Percentiles rank a stretch among this genome's conserved stretches.
Conservation (phyloP, 2,888 invertebrate genomes). For the Hyalella azteca region DNA sequence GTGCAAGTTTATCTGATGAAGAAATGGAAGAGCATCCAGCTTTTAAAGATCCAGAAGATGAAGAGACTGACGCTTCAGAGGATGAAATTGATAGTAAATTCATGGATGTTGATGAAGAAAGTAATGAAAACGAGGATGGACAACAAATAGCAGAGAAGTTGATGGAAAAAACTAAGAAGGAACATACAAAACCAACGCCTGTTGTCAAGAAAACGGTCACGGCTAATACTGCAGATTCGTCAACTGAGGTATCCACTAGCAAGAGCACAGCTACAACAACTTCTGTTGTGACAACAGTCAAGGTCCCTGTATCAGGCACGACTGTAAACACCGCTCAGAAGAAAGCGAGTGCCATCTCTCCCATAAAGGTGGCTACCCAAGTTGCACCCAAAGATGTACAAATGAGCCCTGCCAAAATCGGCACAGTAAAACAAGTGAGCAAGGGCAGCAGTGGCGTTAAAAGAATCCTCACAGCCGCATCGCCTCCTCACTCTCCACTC, state of each 20-base stretch:
- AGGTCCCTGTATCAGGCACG: background rate
- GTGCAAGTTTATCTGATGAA: background rate
- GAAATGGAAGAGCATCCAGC: background rate
- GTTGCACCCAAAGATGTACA: background rate
- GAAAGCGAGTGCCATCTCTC: background rate
- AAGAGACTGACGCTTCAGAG: background rate
- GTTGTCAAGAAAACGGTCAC: background rate
- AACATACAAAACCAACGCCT: background rate
- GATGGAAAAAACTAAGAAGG: background rate
- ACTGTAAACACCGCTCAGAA: background rate
- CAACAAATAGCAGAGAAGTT: background rate
- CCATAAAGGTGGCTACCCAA: background rate
- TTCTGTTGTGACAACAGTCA: background rate
- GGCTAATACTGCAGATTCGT: background rate
- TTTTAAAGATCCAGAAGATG: background rate
- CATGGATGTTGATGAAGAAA: conserved; percentile 1
- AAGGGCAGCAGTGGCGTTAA: conserved; percentile 14
- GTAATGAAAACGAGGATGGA: background rate
- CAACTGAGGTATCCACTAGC: background rate
- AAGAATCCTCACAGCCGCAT: conserved; percentile 4
- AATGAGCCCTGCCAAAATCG: background rate
- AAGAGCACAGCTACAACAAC: background rate
- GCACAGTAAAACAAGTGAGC: background rate
- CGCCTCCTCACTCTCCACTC: background rate
- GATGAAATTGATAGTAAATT: background rate